Percentiles rank a stretch among this genome's conserved stretches.
Conservation (phyloP, 2,888 invertebrate species). For the Julus scanicus region DNA sequence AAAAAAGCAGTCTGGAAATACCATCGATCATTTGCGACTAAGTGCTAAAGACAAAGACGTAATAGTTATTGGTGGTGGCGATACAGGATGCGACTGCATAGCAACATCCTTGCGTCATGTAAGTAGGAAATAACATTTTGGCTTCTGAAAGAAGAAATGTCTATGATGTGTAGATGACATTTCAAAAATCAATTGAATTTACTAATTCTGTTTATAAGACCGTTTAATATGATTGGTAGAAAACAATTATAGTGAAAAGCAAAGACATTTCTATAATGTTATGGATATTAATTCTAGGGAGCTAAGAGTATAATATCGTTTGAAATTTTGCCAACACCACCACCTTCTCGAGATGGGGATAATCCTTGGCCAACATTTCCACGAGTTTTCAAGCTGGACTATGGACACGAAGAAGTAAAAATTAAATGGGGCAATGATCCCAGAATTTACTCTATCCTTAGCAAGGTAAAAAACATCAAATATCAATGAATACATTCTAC, state of each 20-base stretch:
- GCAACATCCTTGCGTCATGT: constrained; percentile 90
- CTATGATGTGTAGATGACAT: background rate
- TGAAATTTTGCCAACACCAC: constrained; percentile 96
- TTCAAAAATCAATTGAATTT: too few relatives aligned
- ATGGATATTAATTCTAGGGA: constrained; percentile 72
- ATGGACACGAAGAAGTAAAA: constrained; percentile 97
- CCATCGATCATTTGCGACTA: constrained; percentile 69
- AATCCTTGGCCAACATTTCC: constrained; percentile 99
- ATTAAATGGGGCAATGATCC: constrained; percentile 94
- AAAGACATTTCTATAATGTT: too few relatives aligned
- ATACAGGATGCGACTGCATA: constrained; percentile 97
- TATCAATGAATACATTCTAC: background rate
- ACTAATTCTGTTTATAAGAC: too few relatives aligned
- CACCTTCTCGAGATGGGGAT: constrained; percentile 79
- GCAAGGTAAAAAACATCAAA: constrained; percentile 72
- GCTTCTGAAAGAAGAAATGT: too few relatives aligned
- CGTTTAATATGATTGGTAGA: too few relatives aligned
- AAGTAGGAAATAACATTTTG: too few relatives aligned
- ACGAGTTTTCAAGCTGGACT: constrained; percentile 94
- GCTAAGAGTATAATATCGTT: constrained; percentile 93
- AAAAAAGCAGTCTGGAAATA: constrained; percentile 84
- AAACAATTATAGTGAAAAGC: too few relatives aligned
- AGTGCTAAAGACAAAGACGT: constrained; percentile 94
- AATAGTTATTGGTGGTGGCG: constrained; percentile 87
- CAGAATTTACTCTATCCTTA: constrained; percentile 90